These are phyloP conservation scores for Nycticryphes semicollaris DNA, from an alignment of 2,113 vertebrate species.

Conservation along the genomic window DNA sequence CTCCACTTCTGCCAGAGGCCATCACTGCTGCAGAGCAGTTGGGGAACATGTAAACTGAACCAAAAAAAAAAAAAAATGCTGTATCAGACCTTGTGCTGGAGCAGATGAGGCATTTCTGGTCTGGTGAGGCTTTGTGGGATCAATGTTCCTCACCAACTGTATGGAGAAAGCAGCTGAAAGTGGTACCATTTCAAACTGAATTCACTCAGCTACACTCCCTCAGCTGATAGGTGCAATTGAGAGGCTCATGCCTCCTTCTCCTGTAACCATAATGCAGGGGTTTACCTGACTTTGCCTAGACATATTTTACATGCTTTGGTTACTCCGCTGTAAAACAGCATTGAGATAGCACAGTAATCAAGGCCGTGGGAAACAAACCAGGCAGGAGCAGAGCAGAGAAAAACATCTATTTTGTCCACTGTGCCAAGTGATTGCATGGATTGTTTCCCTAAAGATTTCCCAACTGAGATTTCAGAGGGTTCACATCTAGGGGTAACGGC, in stretches of 20 bases:
- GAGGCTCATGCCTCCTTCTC: fast-evolving
- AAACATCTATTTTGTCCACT: neutral
- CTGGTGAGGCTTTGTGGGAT: neutral
- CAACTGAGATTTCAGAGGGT: neutral
- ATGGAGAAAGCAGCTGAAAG: neutral
- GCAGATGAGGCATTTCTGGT: neutral
- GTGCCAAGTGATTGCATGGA: neutral
- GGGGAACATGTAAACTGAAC: neutral
- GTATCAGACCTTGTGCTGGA: neutral
- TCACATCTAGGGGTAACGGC: neutral
- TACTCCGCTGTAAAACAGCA: neutral
- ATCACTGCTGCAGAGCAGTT: neutral
- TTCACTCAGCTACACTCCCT: neutral
- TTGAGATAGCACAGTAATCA: neutral
- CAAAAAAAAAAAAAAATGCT: neutral
- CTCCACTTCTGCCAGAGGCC: neutral
- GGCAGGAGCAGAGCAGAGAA: neutral
- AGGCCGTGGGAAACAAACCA: neutral
- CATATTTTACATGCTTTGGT: neutral
- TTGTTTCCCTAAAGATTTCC: neutral
- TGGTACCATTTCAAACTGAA: fast-evolving
- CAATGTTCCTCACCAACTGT: fast-evolving
- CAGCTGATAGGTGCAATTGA: neutral
- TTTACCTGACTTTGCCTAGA: neutral
- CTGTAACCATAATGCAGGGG: neutral